Percentiles rank a stretch among this genome's conserved stretches.
phyloP scores from a whole-genome alignment of 2,888 invertebrate species.

The Lasioglossum pauxillum region DNA sequence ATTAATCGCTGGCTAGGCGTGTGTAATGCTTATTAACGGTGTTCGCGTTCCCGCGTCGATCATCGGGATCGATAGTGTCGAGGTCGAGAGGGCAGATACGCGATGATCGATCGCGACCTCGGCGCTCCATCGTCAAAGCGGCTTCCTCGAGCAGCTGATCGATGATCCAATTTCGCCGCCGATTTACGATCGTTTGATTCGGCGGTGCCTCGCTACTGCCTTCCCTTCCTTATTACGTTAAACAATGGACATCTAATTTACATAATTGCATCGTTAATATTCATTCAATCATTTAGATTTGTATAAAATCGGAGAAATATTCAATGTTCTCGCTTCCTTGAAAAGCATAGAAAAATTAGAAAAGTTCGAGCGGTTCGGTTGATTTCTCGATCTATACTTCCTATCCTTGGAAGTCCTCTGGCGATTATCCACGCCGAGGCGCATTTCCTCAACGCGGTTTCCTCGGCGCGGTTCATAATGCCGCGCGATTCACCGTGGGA shows the following conservation, averaged over 20 bases:
- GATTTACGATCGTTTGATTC: conserved; percentile 2
- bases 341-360: too few relatives aligned
- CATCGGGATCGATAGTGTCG: conserved; percentile 52
- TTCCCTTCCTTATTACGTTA: background rate
- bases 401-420: conserved; percentile 17
- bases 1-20: conserved; percentile 24
- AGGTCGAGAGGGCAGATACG: conserved; percentile 45
- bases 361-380: background rate
- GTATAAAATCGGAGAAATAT: fast-evolving
- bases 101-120: conserved; percentile 57
- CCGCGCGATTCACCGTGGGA: conserved; percentile 73
- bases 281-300: background rate
- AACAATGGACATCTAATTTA: background rate
- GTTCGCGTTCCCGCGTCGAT: conserved; percentile 51
- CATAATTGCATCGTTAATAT: background rate
- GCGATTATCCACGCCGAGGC: conserved; percentile 57
- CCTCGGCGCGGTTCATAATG: conserved; percentile 49
- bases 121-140: conserved; percentile 48
- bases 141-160: conserved; percentile 36
- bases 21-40: conserved; percentile 51
- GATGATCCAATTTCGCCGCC: conserved; percentile 50
- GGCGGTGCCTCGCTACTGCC: conserved; percentile 13
- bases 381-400: background rate
- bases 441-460: conserved; percentile 58
- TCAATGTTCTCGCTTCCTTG: background rate